Conservation (phyloP, 2,888 invertebrate genomes). For the Syritta pipiens region DNA sequence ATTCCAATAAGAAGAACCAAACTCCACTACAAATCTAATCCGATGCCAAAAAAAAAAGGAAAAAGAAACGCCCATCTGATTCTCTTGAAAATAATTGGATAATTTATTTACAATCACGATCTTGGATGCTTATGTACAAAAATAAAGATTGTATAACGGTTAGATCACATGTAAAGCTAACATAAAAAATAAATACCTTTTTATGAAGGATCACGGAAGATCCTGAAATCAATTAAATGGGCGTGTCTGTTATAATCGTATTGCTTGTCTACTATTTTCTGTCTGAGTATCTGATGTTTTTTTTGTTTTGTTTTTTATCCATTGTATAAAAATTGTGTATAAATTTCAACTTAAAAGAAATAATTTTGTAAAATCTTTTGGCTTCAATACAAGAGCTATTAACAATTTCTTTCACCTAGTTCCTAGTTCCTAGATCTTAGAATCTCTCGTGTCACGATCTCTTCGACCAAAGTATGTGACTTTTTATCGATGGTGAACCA, state of each 20-base stretch:
- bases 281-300: neutral
- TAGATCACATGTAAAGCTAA: neutral
- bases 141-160: conserved; percentile 8
- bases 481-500: conserved; percentile 86
- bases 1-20: no score
- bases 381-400: conserved; percentile 1
- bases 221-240: no score
- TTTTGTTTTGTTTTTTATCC: no score
- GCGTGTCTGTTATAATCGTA: no score
- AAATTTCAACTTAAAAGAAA: neutral
- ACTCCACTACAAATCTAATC: no score
- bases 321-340: neutral
- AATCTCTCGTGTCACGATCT: conserved; percentile 76
- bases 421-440: no score
- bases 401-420: no score
- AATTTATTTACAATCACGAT: conserved; percentile 44
- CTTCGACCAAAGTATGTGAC: conserved; percentile 75
- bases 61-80: no score
- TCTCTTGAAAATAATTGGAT: no score
- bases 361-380: conserved; percentile 29
- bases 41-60: no score
- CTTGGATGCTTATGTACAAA: conserved; percentile 20
- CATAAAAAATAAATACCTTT: conserved; percentile 53
- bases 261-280: no score
- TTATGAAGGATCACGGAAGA: no score